Evolutionary conservation across 2,888 invertebrate genomes (phyloP), one percentile per base, ranked within the genome.

Genomic region (Tridacna gigas): DNA sequence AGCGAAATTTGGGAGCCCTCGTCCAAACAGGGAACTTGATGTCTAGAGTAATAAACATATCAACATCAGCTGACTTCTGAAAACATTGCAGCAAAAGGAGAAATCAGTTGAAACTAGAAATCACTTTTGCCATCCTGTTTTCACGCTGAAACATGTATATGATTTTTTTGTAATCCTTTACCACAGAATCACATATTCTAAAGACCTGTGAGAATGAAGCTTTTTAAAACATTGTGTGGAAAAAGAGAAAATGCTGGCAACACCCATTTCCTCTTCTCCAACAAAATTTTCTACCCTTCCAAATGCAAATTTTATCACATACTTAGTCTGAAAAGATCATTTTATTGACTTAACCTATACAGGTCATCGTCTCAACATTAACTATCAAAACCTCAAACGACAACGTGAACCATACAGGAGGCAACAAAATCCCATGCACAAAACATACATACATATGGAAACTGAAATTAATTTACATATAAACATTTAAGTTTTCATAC

Each of bases 1-100:
- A 18, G 91, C 90, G 85, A 89, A 89, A 20, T 83, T 77, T 20
- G 90, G 86, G n/a, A 91, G 79, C 26, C 89, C 85, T 25, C 86
- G 80, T 12, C 88, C 89, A 87, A 92, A 92, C 61, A 91, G 61
- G 0, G 87, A 77, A 71, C 88, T 86, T 47, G 88, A 82, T 5
- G 83, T 45, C 89, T 89, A 65, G 26, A 82, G 28, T 47, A 47
- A 51, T 51, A 51, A 51, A 51, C 51, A 15, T 15, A 51, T 51
- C 51, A 13, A 13, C 51, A 51, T 11, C 51, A 51, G n/a, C 51
- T 13, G 51, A 51, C 51, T 51, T 51, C 15, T 13, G 11, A 51
- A 51, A 51, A 51, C 51, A 51, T 51, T 51, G 51, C 15, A 15
- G 51, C 51, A 51, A 51, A 51, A 51, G 51, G 51, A 51, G 15